Base-by-base conservation (phyloP, 2,797 vertebrate genomes). In the Sparus aurata region DNA sequence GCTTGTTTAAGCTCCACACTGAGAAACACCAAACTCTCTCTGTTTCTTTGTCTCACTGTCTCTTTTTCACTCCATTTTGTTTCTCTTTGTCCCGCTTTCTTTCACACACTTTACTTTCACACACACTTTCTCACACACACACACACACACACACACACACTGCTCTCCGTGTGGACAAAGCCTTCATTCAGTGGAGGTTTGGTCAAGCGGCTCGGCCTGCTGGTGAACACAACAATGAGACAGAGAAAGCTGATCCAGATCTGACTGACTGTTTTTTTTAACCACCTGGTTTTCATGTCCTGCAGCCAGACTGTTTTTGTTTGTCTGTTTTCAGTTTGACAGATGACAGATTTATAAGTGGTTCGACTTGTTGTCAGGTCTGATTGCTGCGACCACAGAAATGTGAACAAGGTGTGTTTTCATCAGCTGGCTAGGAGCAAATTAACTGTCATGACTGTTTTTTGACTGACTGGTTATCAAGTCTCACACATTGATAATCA, bases 1-100 rank as follows among this genome's bases (percentile, higher is more conserved):
- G 87, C 88, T 92, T 89, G 90, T 93, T 93, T 92, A 92, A 94
- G 90, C 91, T 90, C 79, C 89, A 87, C 89, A 83, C 89, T 89
- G 87, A 86, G 89, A 91, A 93, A 93, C 77, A 91, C 86, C 89
- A 89, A 85, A 84, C 86, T 88, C 85, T 78, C 88, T 83, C 75
- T 76, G 30, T 47, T 25, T 88, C 85, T 82, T 79, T 88, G 80
- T 86, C 77, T 80, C 75, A 60, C 68, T 86, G 69, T 84, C 88
- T 87, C 85, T 89, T 77, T 89, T 81, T 87, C 80, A 55, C 82
- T 85, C 81, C 25, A 66, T 80, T 87, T 83, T 84, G 79, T 85
- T 34, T 87, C 79, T 64, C 82, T 87, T 84, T 89, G 85, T 92
- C 85, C 68, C 67, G 76, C 78, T 85, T 64, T 89, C 82, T 86